A percentile compares a stretch with the other conserved stretches of the same genome.
Evolutionary conservation across 2,888 invertebrate genomes (phyloP).

Genomic region (Synanthedon myopaeformis): DNA sequence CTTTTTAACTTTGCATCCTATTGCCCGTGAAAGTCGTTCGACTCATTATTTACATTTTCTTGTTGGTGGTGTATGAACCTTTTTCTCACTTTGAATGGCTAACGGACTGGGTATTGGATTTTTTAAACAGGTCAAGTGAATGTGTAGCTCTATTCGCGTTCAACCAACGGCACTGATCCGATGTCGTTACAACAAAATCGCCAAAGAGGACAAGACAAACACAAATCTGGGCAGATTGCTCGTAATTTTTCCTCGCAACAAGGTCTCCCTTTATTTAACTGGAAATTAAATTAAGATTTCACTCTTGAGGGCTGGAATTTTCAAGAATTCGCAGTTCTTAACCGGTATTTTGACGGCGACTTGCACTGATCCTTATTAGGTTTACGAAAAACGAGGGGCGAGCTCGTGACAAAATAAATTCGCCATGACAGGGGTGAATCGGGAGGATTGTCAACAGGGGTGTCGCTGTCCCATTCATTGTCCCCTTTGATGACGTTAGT

Average conservation of each 20-base stretch:
- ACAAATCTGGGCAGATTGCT: constrained; percentile 8
- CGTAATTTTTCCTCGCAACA: constrained; percentile 27
- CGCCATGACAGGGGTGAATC: constrained; percentile 25
- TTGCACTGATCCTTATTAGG: constrained; percentile 50
- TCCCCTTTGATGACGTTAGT: constrained; percentile 40
- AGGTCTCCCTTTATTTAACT: constrained; percentile 29
- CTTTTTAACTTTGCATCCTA: constrained; percentile 20
- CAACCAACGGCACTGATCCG: not conserved
- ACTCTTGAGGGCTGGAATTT: constrained; percentile 22
- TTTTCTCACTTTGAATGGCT: constrained; percentile 6
- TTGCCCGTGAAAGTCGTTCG: constrained; percentile 22
- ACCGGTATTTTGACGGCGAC: constrained; percentile 23
- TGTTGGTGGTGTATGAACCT: constrained; percentile 23
- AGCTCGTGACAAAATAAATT: constrained; percentile 32
- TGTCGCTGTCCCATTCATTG: constrained; percentile 1
- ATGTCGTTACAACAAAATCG: not conserved
- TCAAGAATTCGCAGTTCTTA: constrained; percentile 28
- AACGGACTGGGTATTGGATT: not conserved
- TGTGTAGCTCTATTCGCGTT: constrained; percentile 8
- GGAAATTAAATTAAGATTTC: constrained; percentile 50
- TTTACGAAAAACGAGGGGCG: constrained; percentile 32
- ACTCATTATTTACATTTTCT: constrained; percentile 30
- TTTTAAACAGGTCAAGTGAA: constrained; percentile 23
- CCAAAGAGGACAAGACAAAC: constrained; percentile 13
- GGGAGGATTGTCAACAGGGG: constrained; percentile 9